Evolutionary conservation across 2,113 vertebrate genomes (phyloP), one percentile per base, ranked within the genome.

Genomic region (Bos javanicus): DNA sequence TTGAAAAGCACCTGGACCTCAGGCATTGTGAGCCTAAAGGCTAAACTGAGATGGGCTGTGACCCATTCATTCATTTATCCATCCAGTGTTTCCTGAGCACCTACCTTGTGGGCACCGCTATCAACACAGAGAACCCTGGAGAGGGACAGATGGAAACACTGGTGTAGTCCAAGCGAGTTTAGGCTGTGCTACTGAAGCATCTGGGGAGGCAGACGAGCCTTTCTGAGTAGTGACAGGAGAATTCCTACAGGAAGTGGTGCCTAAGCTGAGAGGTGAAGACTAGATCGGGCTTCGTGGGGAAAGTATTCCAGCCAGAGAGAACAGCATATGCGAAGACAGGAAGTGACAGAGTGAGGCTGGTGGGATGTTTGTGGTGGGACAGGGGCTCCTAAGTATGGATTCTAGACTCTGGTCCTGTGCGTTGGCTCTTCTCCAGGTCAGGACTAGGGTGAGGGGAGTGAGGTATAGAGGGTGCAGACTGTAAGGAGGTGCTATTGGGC

Each of bases 401-500:
- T 81, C 43, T 28, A 30, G 43, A n/a, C 52, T 56, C 46, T 26
- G 76, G 30, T 26, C 30, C 82, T 30, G 46, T 7, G 0, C 3
- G 5, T 2, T 16, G 26, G 21, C 43, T n/a, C 10, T 57, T 64
- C 28, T 50, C 30, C 17, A 50, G 64, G 14, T 74, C 36, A 13
- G 81, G n/a, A 50, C 30, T 19, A 50, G 46, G 16, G 85, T 6
- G 5, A 78, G 57, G 64, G 4, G 60, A n/a, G 10, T 10, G 60
- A 33, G 82, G 8, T 8, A 3, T 46, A 30, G 0, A 6, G 14
- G 48, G 33, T 2, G 3, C 25, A 6, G 1, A 3, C 14, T 6
- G 33, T 8, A 23, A 46, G 39, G 64, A 17, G 46, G 46, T 0
- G 3, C 39, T 2, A 19, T 21, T 13, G 0, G 15, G 54, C 52